phyloP scores from a whole-genome alignment of 1,140 invertebrate species.

The Laupala kohalensis region DNA sequence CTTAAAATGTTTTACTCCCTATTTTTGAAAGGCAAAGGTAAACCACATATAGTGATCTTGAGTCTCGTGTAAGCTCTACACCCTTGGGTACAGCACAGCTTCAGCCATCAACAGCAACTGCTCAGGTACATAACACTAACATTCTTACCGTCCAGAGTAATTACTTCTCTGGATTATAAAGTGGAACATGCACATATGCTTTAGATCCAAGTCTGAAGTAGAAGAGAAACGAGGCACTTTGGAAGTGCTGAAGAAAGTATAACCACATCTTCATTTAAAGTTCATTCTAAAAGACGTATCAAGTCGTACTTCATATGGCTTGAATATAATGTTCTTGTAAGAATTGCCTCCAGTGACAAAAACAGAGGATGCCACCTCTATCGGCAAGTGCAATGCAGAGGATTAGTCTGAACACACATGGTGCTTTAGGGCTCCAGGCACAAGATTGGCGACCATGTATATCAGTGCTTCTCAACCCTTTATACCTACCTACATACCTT shows the following conservation, averaged over 20 bases:
- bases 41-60: neutral
- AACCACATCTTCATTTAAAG: neutral
- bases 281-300: neutral
- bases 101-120: neutral
- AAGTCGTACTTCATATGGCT: neutral
- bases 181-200: neutral
- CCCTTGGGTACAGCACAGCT: neutral
- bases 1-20: neutral
- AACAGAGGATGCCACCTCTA: neutral
- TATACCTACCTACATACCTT: neutral
- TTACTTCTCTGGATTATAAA: neutral
- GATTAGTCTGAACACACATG: neutral
- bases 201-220: neutral
- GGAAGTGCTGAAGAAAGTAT: neutral
- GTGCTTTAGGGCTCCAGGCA: neutral
- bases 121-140: neutral
- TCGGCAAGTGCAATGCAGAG: neutral
- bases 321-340: neutral
- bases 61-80: neutral
- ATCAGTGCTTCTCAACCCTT: neutral
- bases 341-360: too few relatives aligned
- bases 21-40: neutral
- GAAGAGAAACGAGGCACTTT: neutral
- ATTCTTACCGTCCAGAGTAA: neutral
- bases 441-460: neutral